These are phyloP conservation scores for Azemiops feae DNA, from an alignment of 2,113 vertebrate genomes.

Conservation along the genomic window DNA sequence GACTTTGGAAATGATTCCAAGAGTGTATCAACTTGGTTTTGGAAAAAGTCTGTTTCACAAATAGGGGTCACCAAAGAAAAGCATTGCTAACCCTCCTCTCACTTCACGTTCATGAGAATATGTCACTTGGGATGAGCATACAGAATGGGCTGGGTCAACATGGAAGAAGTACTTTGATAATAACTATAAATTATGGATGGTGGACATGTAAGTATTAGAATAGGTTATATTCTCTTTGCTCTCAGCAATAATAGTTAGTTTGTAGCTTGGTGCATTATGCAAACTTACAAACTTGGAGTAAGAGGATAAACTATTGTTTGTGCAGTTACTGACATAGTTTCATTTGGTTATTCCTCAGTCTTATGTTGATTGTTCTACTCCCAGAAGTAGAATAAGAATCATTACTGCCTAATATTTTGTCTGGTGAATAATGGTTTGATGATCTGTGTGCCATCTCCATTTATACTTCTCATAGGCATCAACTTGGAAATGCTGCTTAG, in stretches of 20 bases:
- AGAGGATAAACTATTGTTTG: not conserved
- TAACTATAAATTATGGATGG: not conserved
- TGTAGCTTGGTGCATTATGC: not conserved
- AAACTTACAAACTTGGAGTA: not conserved
- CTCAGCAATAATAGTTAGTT: not conserved
- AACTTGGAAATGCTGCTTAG: not conserved
- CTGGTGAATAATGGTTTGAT: not conserved
- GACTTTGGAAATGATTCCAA: not conserved
- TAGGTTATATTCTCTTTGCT: not conserved
- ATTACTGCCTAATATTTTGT: not conserved
- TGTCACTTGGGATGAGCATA: not conserved
- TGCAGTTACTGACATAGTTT: not conserved
- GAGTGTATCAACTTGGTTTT: not conserved
- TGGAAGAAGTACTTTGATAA: not conserved
- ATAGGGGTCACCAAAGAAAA: not conserved
- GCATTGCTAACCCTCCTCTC: not conserved
- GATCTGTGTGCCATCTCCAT: not conserved
- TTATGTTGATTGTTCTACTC: not conserved
- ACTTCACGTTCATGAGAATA: not conserved
- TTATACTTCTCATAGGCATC: not conserved
- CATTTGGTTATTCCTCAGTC: not conserved
- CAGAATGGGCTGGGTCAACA: not conserved
- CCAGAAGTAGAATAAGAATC: not conserved
- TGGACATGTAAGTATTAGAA: not conserved
- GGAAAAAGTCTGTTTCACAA: not conserved